Base-by-base conservation (phyloP, 2,888 invertebrate species). In the Helicoverpa assulta region DNA sequence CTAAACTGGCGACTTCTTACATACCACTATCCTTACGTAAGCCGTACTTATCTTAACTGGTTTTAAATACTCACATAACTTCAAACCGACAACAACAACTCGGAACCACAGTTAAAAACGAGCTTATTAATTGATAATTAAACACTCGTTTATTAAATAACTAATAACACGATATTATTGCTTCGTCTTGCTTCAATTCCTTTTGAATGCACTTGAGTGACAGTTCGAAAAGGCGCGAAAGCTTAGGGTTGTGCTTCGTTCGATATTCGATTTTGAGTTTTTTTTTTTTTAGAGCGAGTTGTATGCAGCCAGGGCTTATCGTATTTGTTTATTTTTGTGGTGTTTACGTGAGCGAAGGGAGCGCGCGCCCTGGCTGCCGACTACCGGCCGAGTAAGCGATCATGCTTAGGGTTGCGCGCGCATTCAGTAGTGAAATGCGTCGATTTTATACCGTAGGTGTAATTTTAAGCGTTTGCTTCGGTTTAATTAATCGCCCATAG, bases 321-420 rank as follows among this genome's bases (percentile, higher is more conserved):
- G 94, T 92, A 91, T 90, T 91, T 92, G 93, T 93, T 92, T 94
- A 92, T 89, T 87, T 86, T 90, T 86, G 82, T 83, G 85, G 81
- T 86, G 93, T 93, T 94, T 93, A 92, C 90, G 87, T 91, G 82
- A 82, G 76, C 88, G 84, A 77, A 87, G 83, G 85, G 90, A 89
- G 92, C 95, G 95, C 93, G 95, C 90, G 86, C 92, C 95, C 95
- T 92, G 92, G 95, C 94, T 93, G 94, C 89, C 84, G 81, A 95
- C 95, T 95, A 93, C 94, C 95, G 95, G 94, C 94, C 91, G 85
- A 94, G 92, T 95, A 91, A 84, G 68, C 85, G 81, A 86, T 80
- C 90, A 86, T 85, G 90, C 86, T 90, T 83, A 62, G 80, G 62
- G 69, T 66, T 94, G 95, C 95, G 95, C 95, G 95, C 95, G 95